These are phyloP conservation scores for Charadrius vociferus DNA, from an alignment of 2,113 vertebrate genomes.

Conservation along the genomic window DNA sequence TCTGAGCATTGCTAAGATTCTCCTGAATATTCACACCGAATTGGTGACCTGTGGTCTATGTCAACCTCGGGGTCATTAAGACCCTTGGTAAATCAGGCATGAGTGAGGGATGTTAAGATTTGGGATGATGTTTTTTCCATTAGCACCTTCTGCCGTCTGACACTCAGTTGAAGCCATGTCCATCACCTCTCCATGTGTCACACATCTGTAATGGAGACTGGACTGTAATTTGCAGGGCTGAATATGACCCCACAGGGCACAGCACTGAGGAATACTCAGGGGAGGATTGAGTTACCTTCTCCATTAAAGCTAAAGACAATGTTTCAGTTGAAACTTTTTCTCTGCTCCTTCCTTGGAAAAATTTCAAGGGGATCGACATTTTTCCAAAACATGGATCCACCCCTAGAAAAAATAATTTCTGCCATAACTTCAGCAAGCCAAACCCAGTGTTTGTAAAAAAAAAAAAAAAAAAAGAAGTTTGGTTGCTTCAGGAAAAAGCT, in stretches of 20 bases:
- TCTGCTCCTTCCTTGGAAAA: neutral
- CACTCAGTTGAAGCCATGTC: neutral
- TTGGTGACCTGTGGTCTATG: neutral
- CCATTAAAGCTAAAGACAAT: neutral
- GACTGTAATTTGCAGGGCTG: neutral
- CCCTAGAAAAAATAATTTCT: neutral
- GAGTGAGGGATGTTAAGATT: neutral
- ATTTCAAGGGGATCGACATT: accelerated
- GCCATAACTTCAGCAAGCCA: neutral
- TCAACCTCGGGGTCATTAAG: neutral
- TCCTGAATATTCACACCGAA: neutral
- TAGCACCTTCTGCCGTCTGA: neutral
- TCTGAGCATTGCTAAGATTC: neutral
- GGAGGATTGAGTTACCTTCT: neutral
- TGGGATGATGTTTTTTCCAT: neutral
- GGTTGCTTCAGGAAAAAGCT: neutral
- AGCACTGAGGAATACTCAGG: neutral
- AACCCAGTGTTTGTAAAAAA: neutral
- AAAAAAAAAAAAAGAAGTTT: neutral
- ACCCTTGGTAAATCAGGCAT: neutral
- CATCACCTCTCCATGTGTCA: neutral
- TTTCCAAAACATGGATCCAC: neutral
- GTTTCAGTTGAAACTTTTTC: neutral
- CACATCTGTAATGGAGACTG: neutral
- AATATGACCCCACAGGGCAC: neutral